Percentiles rank a stretch among this genome's conserved stretches.
These are phyloP conservation scores for Leptinotarsa haldemani DNA, from an alignment of 2,888 invertebrate species.

Conservation along the genomic window DNA sequence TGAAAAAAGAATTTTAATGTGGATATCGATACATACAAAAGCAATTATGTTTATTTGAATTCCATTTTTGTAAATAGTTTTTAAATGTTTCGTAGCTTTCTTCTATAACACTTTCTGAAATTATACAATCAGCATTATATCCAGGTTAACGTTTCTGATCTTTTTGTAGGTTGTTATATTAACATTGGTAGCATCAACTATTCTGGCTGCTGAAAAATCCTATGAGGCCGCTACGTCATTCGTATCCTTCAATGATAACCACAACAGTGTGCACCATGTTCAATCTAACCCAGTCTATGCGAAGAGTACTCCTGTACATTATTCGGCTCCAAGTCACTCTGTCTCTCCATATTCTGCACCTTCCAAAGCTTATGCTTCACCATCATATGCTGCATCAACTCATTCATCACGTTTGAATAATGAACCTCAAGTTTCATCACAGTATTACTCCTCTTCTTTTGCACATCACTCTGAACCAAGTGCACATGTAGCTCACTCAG, in stretches of 20 bases:
- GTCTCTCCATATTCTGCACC: neutral
- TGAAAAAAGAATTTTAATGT: too few relatives aligned
- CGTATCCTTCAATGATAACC: slow-evolving; percentile 47
- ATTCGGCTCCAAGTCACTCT: slow-evolving; percentile 14
- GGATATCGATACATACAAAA: too few relatives aligned
- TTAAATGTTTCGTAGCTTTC: too few relatives aligned
- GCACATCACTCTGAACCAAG: slow-evolving; percentile 27
- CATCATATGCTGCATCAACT: slow-evolving; percentile 18
- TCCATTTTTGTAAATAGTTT: too few relatives aligned
- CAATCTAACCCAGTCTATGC: slow-evolving; percentile 28
- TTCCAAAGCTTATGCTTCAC: neutral
- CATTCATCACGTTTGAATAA: slow-evolving; percentile 29
- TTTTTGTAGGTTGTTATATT: neutral
- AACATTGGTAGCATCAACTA: neutral
- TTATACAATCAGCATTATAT: neutral
- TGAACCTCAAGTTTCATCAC: slow-evolving; percentile 2
- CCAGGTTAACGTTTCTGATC: neutral
- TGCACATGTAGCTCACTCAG: neutral
- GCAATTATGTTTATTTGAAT: too few relatives aligned
- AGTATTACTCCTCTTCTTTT: slow-evolving; percentile 30
- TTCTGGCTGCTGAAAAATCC: neutral
- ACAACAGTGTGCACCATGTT: slow-evolving; percentile 42
- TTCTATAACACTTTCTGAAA: neutral
- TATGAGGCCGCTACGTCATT: slow-evolving; percentile 48
- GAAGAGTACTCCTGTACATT: neutral